Evolutionary conservation across 2,797 vertebrate species (phyloP).

Genomic region (Argya squamiceps): DNA sequence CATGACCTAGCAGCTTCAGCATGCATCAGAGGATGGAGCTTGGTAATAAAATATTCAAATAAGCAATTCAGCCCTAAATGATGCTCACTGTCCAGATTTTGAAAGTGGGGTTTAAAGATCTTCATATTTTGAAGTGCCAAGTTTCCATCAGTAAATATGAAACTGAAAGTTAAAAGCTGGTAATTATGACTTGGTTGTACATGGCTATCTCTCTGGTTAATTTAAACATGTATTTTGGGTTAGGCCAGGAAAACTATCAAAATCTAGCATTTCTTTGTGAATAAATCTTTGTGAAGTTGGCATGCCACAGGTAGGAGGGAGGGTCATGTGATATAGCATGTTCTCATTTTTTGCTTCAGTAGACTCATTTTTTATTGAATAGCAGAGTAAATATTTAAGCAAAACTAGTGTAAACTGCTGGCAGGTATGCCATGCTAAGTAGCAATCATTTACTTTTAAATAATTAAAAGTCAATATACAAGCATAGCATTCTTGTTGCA

Average conservation of each 20-base stretch:
- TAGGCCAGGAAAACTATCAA: neutral
- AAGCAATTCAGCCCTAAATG: neutral
- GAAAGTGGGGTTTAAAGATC: neutral
- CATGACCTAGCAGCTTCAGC: slow-evolving; percentile 1
- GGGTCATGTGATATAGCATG: neutral
- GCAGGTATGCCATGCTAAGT: slow-evolving; percentile 63
- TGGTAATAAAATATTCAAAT: slow-evolving; percentile 42
- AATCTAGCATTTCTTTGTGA: slow-evolving; percentile 5
- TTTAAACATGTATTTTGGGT: neutral
- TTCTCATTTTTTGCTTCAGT: slow-evolving; percentile 40
- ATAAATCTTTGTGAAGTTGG: slow-evolving; percentile 11
- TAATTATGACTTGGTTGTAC: neutral
- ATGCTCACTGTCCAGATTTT: slow-evolving; percentile 2
- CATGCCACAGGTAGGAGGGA: slow-evolving; percentile 30
- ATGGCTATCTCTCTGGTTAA: neutral
- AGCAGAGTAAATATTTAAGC: slow-evolving; percentile 62
- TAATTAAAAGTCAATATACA: slow-evolving; percentile 69
- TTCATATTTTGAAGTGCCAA: neutral
- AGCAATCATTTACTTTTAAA: slow-evolving; percentile 70
- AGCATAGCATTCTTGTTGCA: slow-evolving; percentile 22
- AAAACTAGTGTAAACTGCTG: slow-evolving; percentile 61
- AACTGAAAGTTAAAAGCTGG: neutral
- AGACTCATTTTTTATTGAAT: slow-evolving; percentile 69
- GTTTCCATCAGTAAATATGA: neutral
- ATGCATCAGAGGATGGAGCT: neutral